Evolutionary conservation across 1,140 invertebrate species (phyloP).

Genomic region (Heliothis subflexa): DNA sequence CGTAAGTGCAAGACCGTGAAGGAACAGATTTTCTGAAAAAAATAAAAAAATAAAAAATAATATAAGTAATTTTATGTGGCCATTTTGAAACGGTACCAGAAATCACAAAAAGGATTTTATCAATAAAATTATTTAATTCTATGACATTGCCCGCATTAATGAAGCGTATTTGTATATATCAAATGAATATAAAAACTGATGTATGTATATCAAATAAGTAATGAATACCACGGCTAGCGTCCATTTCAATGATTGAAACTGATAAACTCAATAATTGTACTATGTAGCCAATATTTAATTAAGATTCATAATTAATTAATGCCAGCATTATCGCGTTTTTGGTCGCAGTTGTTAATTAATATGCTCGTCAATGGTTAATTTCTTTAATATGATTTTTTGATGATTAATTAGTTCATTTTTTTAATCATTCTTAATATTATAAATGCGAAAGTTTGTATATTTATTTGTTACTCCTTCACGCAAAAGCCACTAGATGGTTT

Average conservation of each 20-base stretch:
- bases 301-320: slow-evolving; percentile 1
- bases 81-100: background rate
- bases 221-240: background rate
- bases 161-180: background rate
- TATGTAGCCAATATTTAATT: background rate
- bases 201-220: background rate
- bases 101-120: too few relatives aligned
- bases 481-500: too few relatives aligned
- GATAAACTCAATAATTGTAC: slow-evolving; percentile 6
- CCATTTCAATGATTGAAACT: background rate
- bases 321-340: background rate
- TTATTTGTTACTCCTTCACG: too few relatives aligned
- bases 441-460: too few relatives aligned
- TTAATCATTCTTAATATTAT: too few relatives aligned
- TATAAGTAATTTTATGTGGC: too few relatives aligned
- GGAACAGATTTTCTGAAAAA: background rate
- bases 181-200: background rate
- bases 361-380: background rate
- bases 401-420: background rate
- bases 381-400: background rate
- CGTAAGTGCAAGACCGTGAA: too few relatives aligned
- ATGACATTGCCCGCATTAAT: too few relatives aligned
- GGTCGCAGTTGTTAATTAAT: background rate
- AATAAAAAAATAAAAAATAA: too few relatives aligned
- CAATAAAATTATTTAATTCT: background rate